Base-by-base conservation (phyloP, 2,113 vertebrate species). In the Noctilio leporinus region DNA sequence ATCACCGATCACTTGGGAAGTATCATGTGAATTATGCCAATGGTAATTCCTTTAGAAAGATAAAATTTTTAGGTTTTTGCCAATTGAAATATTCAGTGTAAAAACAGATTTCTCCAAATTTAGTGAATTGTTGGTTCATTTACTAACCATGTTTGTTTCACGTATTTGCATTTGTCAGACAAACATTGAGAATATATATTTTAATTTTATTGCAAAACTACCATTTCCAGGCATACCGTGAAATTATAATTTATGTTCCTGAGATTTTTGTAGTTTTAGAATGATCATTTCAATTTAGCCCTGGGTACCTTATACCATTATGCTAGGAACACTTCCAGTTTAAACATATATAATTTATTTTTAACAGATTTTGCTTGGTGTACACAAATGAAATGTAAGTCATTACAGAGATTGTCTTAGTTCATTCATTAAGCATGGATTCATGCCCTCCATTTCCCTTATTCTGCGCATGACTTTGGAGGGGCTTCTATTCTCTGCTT, bases 171-270 rank as follows among this genome's bases (percentile, higher is more conserved):
- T 96, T 97, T 97, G 93, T 85, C 93, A 97, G 89, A 94, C 94
- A 96, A 97, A 96, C 96, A 96, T 53, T 96, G 95, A 96, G 94
- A 92, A 91, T 87, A 92, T 97, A 93, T 96, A 93, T 97, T 96
- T 97, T 95, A 94, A 96, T 95, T 95, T 96, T 96, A 90, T 86
- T 96, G 94, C 88, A 92, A 93, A 96, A 91, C 86, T 91, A 96
- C 85, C 94, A 93, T 92, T 96, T 96, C 77, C 89, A 97, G 95
- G 83, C 95, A 95, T 96, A 96, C 94, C 89, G 45, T 91, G 89
- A 97, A 97, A 95, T 96, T 96, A 94, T 94, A 97, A 96, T 97
- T 97, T 91, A 93, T 96, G 86, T 93, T 97, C 59, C 92, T 97
- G 81, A 96, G 77, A 88, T 88, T 96, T 95, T 94, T 95, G 95